Base-by-base conservation (phyloP, 2,888 invertebrate genomes). In the Dimorphilus gyrociliatus region DNA sequence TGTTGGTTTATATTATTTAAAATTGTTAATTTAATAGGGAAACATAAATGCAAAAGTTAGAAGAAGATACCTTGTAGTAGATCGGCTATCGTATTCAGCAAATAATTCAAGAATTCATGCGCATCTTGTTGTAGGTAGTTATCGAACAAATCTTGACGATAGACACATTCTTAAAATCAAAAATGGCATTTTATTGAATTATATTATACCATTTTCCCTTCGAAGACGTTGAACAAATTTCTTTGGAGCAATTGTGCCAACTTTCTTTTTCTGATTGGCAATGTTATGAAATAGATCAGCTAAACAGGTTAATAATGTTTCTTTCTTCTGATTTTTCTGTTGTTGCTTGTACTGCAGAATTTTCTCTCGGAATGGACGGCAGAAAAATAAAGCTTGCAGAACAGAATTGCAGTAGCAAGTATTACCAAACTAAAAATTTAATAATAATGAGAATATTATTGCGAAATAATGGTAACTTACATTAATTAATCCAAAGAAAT, bases 121-220 rank as follows among this genome's bases (percentile, higher is more conserved):
- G 97, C 97, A 75, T 99, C 97, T 68, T 97, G 97, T 65, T 97
- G 94, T 82, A 92, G 86, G 58, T 92, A 97, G 65, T 99, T 99
- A 67, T 99, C 94, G 69, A 97, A 97, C 59, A 90, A 80, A 68
- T 90, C 92, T 86, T 73, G 34, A 62, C 58, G 38, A 35, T 33
- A 32, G 13, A 33, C 33, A 25, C 16, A 32, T n/a, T n/a, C n/a
- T n/a, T n/a, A n/a, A n/a, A n/a, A n/a, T n/a, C n/a, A n/a, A n/a
- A 21, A 10, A 21, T 21, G n/a, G 21, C 8, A 10, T n/a, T 10
- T n/a, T 10, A n/a, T 29, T 8, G 7, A 29, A 10, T 13, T 6
- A 8, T 8, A 3, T 25, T 48, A 50, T 50, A 81, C 85, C 86
- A 72, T 97, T 97, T 69, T 97, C 94, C 69, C 94, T 94, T 52